These are phyloP conservation scores for Tamias sibiricus DNA, from an alignment of 2,113 vertebrate species.

Conservation along the genomic window DNA sequence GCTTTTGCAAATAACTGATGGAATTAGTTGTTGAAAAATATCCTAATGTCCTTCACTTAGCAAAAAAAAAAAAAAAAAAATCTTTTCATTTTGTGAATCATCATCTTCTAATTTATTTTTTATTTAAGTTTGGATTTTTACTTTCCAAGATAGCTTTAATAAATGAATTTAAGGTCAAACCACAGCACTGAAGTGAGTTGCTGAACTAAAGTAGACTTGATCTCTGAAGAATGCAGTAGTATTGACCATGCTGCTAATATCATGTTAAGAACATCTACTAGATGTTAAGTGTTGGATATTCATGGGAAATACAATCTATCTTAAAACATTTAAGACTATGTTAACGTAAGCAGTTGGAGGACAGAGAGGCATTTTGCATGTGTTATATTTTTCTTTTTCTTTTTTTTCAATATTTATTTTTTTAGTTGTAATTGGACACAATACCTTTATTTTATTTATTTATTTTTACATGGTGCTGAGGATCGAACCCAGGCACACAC, in stretches of 20 bases:
- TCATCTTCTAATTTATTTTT: neutral
- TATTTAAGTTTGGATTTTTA: neutral
- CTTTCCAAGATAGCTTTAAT: neutral
- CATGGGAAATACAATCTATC: neutral
- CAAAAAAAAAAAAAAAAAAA: too few species aligned
- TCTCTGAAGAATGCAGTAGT: neutral
- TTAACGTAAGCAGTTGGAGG: neutral
- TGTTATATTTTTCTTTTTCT: conserved; percentile 23
- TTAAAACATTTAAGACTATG: neutral
- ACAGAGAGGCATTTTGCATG: neutral
- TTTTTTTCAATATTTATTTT: too few species aligned
- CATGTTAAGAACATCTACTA: neutral
- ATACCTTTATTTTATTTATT: too few species aligned
- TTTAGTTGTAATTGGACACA: too few species aligned
- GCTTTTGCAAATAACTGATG: neutral
- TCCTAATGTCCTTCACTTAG: neutral
- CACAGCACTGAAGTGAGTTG: neutral
- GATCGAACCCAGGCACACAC: too few species aligned
- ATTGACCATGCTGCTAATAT: neutral
- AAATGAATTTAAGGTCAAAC: neutral
- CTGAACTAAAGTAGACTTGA: neutral
- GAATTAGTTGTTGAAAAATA: neutral
- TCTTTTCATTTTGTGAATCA: neutral
- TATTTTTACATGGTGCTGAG: too few species aligned
- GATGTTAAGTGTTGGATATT: neutral